Conservation (phyloP, 2,888 invertebrate genomes). For the Erynnis tages region DNA sequence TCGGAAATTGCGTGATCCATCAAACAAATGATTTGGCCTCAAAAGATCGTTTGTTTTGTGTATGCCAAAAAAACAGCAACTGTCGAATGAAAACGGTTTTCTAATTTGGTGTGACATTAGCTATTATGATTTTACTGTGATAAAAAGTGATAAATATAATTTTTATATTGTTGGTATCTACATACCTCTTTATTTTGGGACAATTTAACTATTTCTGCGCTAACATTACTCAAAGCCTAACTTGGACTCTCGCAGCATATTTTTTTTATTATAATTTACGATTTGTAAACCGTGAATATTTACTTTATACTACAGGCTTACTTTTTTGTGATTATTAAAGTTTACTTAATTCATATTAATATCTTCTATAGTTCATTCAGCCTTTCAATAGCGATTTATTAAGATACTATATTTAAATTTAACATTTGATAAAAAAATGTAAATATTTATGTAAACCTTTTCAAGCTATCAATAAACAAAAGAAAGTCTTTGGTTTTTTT, state of each 20-base stretch:
- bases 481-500: no score
- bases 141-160: conserved; percentile 11
- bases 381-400: no score
- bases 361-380: no score
- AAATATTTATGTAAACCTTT: not conserved
- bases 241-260: no score
- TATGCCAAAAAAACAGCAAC: conserved; percentile 49
- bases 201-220: not conserved
- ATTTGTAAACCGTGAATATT: no score
- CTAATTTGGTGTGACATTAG: conserved; percentile 5
- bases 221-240: no score
- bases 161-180: not conserved
- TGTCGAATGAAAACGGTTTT: conserved; percentile 37
- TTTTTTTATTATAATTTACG: no score
- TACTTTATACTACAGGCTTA: not conserved
- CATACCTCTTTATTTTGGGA: not conserved
- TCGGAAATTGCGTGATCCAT: conserved; percentile 56
- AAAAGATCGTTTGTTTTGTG: conserved; percentile 53
- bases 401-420: not conserved
- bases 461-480: no score
- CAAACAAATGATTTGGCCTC: conserved; percentile 17
- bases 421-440: not conserved
- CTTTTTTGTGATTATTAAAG: no score
- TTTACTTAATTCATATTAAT: no score
- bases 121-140: conserved; percentile 19